phyloP scores from a whole-genome alignment of 2,113 vertebrate species.

The Saccopteryx bilineata region DNA sequence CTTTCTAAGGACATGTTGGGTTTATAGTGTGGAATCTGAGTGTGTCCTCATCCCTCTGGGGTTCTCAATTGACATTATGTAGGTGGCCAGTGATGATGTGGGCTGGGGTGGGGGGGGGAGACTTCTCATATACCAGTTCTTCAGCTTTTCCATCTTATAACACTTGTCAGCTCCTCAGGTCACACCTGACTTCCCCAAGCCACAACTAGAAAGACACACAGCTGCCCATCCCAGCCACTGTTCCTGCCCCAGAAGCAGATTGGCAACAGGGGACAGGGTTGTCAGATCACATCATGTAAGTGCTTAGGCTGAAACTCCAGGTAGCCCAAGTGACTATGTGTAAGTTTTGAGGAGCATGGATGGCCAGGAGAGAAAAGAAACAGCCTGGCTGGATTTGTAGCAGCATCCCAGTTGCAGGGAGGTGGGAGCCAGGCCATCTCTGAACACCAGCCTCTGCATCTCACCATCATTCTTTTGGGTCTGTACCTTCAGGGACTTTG shows the following conservation, averaged over 20 bases:
- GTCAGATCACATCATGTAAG: conserved; percentile 74
- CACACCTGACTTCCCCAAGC: not conserved
- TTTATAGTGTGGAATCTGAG: not conserved
- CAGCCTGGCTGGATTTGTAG: conserved; percentile 15
- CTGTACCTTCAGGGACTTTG: not conserved
- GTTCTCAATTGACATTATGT: too few species aligned
- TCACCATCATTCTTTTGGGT: not conserved
- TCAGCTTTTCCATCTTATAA: not conserved
- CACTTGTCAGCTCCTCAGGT: not conserved
- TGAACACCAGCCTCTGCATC: not conserved
- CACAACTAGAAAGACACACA: fast-evolving
- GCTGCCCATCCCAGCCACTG: not conserved
- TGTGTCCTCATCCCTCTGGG: not conserved
- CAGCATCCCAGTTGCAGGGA: not conserved
- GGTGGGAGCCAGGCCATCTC: too few species aligned
- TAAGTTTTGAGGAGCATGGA: conserved; percentile 22
- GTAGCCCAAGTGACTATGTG: conserved; percentile 79
- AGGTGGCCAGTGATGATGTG: too few species aligned
- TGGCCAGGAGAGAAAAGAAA: not conserved
- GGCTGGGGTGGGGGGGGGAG: not conserved
- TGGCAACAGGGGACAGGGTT: not conserved
- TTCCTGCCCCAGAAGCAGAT: too few species aligned
- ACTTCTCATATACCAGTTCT: not conserved
- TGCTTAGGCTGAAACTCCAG: conserved; percentile 5
- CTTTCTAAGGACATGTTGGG: not conserved